A percentile compares a stretch with the other conserved stretches of the same genome.
phyloP scores from a whole-genome alignment of 2,797 vertebrate species.

The Neoniphon sammara region DNA sequence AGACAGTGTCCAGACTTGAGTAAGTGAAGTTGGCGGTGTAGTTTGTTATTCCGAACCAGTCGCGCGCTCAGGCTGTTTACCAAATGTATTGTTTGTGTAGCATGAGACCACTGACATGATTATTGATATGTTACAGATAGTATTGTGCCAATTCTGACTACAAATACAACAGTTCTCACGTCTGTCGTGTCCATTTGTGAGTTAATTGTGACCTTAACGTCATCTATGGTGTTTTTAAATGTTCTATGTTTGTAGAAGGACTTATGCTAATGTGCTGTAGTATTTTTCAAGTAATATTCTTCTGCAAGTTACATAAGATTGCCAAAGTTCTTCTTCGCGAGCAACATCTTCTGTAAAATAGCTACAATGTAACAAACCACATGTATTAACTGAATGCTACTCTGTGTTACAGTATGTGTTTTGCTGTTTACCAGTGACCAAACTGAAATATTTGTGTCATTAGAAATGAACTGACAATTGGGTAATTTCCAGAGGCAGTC shows the following conservation, averaged over 20 bases:
- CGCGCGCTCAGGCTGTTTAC: constrained; percentile 1
- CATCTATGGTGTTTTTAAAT: no score
- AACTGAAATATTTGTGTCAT: constrained; percentile 7
- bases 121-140: neutral
- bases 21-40: neutral
- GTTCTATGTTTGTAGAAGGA: no score
- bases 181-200: no score
- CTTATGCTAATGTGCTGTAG: no score
- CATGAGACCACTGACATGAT: neutral
- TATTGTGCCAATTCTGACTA: neutral
- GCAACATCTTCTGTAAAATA: no score
- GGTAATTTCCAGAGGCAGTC: constrained; percentile 35
- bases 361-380: no score
- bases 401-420: neutral
- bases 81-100: neutral
- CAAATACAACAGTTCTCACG: neutral
- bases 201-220: no score
- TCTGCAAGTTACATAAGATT: no score
- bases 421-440: constrained; percentile 9
- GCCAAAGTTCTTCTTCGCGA: no score
- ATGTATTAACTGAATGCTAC: no score
- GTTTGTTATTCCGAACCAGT: neutral
- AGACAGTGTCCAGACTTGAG: neutral
- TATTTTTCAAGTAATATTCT: no score
- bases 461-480: constrained; percentile 30